These are phyloP conservation scores for Ranitomeya imitator DNA, from an alignment of 2,113 vertebrate genomes.

Conservation along the genomic window DNA sequence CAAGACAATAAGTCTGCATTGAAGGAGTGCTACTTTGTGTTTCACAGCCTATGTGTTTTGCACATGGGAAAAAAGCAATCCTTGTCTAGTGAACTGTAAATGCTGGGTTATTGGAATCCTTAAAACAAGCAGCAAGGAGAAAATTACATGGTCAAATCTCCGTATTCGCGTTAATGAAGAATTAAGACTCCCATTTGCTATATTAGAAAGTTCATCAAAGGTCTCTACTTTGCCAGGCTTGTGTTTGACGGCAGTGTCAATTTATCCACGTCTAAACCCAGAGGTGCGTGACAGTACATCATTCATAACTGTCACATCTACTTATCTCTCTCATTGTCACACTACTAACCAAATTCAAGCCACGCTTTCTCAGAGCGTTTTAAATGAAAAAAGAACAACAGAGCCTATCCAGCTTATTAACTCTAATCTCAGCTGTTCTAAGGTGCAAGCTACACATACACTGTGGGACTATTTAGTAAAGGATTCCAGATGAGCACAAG, in stretches of 20 bases:
- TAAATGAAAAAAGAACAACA: conserved; percentile 70
- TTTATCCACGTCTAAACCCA: conserved; percentile 79
- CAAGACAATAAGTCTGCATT: conserved; percentile 94
- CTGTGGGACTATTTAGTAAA: conserved; percentile 12
- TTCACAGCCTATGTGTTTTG: conserved; percentile 79
- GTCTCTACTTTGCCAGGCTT: conserved; percentile 76
- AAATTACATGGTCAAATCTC: conserved; percentile 93
- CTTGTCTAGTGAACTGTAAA: conserved; percentile 93
- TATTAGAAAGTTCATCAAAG: conserved; percentile 91
- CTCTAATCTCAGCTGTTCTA: conserved; percentile 17
- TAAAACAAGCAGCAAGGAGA: conserved; percentile 90
- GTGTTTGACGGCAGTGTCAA: conserved; percentile 87
- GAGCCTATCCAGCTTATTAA: conserved; percentile 52
- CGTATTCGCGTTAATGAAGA: conserved; percentile 94
- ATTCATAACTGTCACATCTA: conserved; percentile 93
- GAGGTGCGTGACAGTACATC: conserved; percentile 83
- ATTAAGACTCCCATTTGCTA: conserved; percentile 94
- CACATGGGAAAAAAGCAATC: conserved; percentile 81
- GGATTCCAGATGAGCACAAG: neutral
- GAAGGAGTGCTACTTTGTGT: conserved; percentile 87
- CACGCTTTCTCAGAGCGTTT: conserved; percentile 67
- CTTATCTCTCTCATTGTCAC: conserved; percentile 90
- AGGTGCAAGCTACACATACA: conserved; percentile 25
- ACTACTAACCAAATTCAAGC: conserved; percentile 81
- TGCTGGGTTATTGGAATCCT: conserved; percentile 92